Evolutionary conservation across 2,113 vertebrate species (phyloP).

Genomic region (Mystacornis crossleyi): DNA sequence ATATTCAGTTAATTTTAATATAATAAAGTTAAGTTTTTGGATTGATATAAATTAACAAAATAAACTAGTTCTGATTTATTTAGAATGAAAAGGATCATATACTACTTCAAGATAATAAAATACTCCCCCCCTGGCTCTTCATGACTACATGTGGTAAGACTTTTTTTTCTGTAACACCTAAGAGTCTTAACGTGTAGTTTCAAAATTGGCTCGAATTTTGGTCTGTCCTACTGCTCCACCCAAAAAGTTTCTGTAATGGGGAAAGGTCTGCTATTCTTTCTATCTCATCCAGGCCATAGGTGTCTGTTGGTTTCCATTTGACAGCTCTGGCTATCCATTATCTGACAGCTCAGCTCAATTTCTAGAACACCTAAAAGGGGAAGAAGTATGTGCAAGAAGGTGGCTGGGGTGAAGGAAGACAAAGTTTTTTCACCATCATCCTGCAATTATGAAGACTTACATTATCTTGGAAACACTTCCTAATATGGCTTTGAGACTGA

Average conservation of each 20-base stretch:
- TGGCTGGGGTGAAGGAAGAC: not conserved
- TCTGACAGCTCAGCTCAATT: not conserved
- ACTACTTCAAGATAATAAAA: not conserved
- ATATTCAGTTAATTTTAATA: not conserved
- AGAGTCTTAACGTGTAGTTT: not conserved
- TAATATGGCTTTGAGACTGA: not conserved
- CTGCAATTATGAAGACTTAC: not conserved
- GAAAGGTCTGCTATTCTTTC: not conserved
- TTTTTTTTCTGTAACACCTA: not conserved
- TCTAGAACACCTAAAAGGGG: not conserved
- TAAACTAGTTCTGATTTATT: not conserved
- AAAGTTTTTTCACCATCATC: not conserved
- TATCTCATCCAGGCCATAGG: not conserved
- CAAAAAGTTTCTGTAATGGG: not conserved
- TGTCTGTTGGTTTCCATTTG: not conserved
- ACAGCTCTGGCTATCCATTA: not conserved
- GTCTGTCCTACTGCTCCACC: not conserved
- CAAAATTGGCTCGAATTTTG: not conserved
- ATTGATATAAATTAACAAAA: not conserved
- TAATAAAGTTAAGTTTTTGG: not conserved
- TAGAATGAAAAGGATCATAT: not conserved
- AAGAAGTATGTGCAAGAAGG: not conserved
- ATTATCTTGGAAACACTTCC: not conserved
- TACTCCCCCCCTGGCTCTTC: rapidly evolving
- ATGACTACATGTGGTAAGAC: not conserved